A percentile compares a stretch with the other conserved stretches of the same genome.
Conservation (phyloP, 2,113 vertebrate species). For the Orcinus orca region DNA sequence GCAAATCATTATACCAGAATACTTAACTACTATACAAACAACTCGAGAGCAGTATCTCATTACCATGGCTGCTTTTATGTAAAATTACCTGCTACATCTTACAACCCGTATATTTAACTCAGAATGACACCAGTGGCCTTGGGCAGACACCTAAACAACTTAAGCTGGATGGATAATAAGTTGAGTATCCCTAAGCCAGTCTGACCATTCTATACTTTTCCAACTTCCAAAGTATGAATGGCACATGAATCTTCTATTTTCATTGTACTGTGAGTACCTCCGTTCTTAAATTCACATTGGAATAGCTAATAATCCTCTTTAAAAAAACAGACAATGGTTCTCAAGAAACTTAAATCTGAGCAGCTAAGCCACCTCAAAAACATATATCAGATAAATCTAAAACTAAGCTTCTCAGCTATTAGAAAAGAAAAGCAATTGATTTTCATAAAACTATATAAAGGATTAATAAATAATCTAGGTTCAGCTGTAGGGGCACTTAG, state of each 20-base stretch:
- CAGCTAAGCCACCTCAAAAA: background rate
- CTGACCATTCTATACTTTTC: background rate
- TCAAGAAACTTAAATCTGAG: background rate
- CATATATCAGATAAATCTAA: background rate
- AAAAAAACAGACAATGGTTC: background rate
- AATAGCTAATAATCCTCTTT: background rate
- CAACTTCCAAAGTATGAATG: background rate
- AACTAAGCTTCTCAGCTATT: background rate
- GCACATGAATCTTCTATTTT: background rate
- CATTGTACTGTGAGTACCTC: background rate
- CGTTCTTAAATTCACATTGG: background rate
- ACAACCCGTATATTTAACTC: background rate
- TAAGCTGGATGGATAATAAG: background rate
- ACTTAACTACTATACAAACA: constrained; percentile 21
- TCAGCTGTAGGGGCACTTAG: background rate
- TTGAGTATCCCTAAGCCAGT: background rate
- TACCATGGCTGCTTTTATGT: background rate
- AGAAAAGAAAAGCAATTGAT: background rate
- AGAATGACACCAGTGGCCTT: background rate
- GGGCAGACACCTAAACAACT: background rate
- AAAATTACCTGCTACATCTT: background rate
- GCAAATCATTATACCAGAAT: constrained; percentile 20
- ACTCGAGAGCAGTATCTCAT: background rate
- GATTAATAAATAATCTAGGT: background rate
- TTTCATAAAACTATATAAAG: background rate